Base-by-base conservation (phyloP, 2,888 invertebrate genomes). In the Rhamphomyia laevipes region DNA sequence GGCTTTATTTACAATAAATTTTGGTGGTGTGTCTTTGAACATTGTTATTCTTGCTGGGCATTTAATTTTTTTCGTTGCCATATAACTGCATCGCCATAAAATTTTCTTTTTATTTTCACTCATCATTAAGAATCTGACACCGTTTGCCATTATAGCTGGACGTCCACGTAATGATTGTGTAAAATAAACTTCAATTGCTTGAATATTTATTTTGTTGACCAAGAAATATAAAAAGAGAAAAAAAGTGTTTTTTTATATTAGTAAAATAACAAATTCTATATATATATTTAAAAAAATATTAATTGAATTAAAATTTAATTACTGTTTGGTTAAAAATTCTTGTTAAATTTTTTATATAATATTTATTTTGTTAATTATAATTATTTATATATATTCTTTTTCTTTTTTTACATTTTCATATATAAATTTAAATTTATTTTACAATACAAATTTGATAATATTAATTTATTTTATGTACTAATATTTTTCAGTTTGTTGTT, bases 31-130 rank as follows among this genome's bases (percentile, higher is more conserved):
- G 53, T 65, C 70, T 55, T 70, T 71, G 1, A 66, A 54, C 69
- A 70, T 70, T 15, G 65, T 69, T 13, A 71, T 70, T 21, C 70
- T 61, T 1, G 70, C 70, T 1, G 70, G 70, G 42, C 70, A 71
- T 56, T 71, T 71, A 6, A 70, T 59, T 51, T 68, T 69, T 54
- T 71, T 71, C 17, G 70, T 70, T 27, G 70, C 70, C 70, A 71
- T 71, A 12, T 65, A 68, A 44, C 70, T 69, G 56, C 70, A 71
- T 17, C 70, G 65, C 70, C 70, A 71, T 21, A 70, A 55, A 5
- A 70, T 67, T 57, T 68, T 69, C 57, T 66, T 68, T 49, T 64
- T 65, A 54, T 69, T 70, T 56, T 71, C 69, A 52, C 68, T 71
- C 70, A 71, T 71, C n/a, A 69, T 61, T 10, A 71, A 59, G 50